Conservation (phyloP, 2,797 vertebrate species). For the Tenualosa thibaudeaui region DNA sequence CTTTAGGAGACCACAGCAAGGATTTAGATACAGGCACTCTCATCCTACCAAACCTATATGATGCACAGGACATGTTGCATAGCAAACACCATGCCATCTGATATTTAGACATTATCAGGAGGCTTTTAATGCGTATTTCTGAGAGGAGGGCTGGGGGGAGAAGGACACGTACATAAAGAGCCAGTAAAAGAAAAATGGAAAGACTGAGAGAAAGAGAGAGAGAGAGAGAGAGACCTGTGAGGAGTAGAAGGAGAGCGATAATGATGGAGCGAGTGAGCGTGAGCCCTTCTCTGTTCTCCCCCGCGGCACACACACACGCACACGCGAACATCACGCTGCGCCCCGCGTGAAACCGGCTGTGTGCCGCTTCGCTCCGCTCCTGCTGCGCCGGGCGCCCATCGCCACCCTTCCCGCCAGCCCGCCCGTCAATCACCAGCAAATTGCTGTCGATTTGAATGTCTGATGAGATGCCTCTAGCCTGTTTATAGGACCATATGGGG, state of each 20-base stretch:
- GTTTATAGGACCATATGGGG: conserved; percentile 64
- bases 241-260: background rate
- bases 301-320: background rate
- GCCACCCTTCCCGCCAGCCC: background rate
- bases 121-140: background rate
- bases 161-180: background rate
- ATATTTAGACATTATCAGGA: background rate
- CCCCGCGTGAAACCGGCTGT: background rate
- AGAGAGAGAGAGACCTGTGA: background rate
- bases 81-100: background rate
- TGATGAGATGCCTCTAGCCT: conserved; percentile 67
- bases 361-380: background rate
- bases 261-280: background rate
- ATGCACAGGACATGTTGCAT: background rate
- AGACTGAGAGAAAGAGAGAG: background rate
- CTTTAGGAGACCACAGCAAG: background rate
- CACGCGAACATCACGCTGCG: background rate
- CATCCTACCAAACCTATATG: background rate
- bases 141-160: background rate
- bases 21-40: background rate
- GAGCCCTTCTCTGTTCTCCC: conserved; percentile 2
- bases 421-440: conserved; percentile 53
- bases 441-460: conserved; percentile 60
- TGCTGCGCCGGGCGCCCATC: background rate
- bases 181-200: too few species aligned